Evolutionary conservation across 1,140 invertebrate species (phyloP).

Genomic region (Parapsyche elsis): DNA sequence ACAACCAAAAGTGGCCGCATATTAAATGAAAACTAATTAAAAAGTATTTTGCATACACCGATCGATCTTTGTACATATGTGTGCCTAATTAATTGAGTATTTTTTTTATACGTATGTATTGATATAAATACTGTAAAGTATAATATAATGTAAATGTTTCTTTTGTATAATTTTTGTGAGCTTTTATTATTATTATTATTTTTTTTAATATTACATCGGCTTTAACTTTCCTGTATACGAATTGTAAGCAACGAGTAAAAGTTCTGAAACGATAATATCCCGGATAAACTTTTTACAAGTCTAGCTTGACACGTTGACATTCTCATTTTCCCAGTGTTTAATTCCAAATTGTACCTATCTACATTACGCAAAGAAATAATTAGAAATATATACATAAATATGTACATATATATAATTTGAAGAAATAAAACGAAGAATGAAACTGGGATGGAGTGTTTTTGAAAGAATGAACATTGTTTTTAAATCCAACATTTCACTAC

Average conservation of each 20-base stretch:
- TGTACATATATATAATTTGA: too few relatives aligned
- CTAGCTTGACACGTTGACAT: constrained; percentile 25
- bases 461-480: too few relatives aligned
- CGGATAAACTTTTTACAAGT: constrained; percentile 9
- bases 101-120: background rate
- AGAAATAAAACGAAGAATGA: too few relatives aligned
- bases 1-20: background rate
- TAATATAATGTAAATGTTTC: background rate
- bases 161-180: background rate
- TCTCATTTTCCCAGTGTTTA: constrained; percentile 13
- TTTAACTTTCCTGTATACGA: background rate
- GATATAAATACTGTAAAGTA: background rate
- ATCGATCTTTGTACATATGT: background rate
- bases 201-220: too few relatives aligned
- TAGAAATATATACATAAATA: too few relatives aligned
- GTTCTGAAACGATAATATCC: constrained; percentile 2
- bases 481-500: too few relatives aligned
- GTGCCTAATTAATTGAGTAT: too few relatives aligned
- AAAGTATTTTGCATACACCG: background rate
- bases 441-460: too few relatives aligned
- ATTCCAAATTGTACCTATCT: too few relatives aligned
- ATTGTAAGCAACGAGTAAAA: constrained; percentile 13
- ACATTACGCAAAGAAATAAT: too few relatives aligned
- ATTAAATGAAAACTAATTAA: constrained; percentile 8
- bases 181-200: too few relatives aligned